These are phyloP conservation scores for Euleptes europaea DNA, from an alignment of 2,113 vertebrate genomes.

Conservation along the genomic window DNA sequence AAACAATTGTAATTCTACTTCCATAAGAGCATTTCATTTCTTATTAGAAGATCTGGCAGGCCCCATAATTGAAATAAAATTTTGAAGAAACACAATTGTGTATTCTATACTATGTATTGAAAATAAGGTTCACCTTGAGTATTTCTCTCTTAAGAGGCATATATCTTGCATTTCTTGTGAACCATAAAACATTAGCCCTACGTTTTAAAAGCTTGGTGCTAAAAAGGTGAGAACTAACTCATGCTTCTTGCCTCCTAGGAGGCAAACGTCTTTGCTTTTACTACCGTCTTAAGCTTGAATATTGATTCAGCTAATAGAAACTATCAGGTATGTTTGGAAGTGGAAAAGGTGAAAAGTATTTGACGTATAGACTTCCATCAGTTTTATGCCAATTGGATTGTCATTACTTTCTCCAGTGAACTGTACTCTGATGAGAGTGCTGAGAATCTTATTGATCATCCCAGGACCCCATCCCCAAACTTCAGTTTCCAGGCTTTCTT, in stretches of 20 bases:
- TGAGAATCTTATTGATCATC: background rate
- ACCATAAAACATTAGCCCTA: background rate
- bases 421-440: background rate
- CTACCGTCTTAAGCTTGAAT: background rate
- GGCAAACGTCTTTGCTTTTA: background rate
- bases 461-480: background rate
- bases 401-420: background rate
- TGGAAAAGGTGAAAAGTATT: background rate
- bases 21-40: constrained; percentile 72
- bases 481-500: background rate
- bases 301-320: background rate
- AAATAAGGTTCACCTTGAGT: background rate
- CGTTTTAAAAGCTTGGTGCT: background rate
- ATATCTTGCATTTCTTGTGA: constrained; percentile 14
- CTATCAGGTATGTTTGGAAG: background rate
- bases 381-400: background rate
- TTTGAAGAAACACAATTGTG: constrained; percentile 82
- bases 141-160: background rate
- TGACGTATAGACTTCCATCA: background rate
- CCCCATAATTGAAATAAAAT: constrained; percentile 87
- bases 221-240: background rate
- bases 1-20: constrained; percentile 73
- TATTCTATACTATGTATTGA: constrained; percentile 39
- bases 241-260: background rate
- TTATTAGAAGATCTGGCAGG: constrained; percentile 84